These are phyloP conservation scores for Tanaodytes sp. DNA, from an alignment of 2,888 invertebrate genomes.

Conservation along the genomic window DNA sequence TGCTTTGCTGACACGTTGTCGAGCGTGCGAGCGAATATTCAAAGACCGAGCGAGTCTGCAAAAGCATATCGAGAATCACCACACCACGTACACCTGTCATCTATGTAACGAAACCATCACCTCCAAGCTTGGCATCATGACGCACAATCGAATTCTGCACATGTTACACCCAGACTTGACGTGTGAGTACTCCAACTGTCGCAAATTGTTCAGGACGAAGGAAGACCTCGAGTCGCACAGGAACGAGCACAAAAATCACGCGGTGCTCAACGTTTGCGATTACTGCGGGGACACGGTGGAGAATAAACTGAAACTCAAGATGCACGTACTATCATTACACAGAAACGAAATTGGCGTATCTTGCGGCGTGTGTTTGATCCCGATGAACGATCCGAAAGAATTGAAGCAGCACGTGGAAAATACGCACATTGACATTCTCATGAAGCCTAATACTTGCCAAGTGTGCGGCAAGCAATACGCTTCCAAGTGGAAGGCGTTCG, in stretches of 20 bases:
- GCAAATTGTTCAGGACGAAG: slow-evolving; percentile 75
- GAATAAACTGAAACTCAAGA: slow-evolving; percentile 76
- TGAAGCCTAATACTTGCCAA: slow-evolving; percentile 75
- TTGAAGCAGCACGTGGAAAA: slow-evolving; percentile 76
- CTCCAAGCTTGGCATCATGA: slow-evolving; percentile 76
- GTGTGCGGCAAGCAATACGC: slow-evolving; percentile 78
- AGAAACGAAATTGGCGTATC: slow-evolving; percentile 76
- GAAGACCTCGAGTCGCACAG: slow-evolving; percentile 75
- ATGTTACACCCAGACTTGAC: slow-evolving; percentile 75
- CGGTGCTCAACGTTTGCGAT: slow-evolving; percentile 75
- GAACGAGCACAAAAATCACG: slow-evolving; percentile 74
- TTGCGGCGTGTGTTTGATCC: slow-evolving; percentile 76
- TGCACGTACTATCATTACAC: slow-evolving; percentile 76
- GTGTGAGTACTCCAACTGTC: slow-evolving; percentile 72
- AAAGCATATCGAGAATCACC: slow-evolving; percentile 76
- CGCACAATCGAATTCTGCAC: slow-evolving; percentile 76
- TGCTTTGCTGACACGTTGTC: slow-evolving; percentile 75
- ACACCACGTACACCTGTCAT: slow-evolving; percentile 75
- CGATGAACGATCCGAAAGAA: slow-evolving; percentile 76
- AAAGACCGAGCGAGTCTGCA: slow-evolving; percentile 76
- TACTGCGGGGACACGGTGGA: slow-evolving; percentile 77
- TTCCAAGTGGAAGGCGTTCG: slow-evolving; percentile 77
- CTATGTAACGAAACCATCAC: slow-evolving; percentile 75
- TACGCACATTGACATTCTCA: slow-evolving; percentile 74
- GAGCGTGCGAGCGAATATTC: slow-evolving; percentile 76